Evolutionary conservation across 1,140 invertebrate species (phyloP), one percentile per base, ranked within the genome.

Genomic region (Camponotus vicinus): DNA sequence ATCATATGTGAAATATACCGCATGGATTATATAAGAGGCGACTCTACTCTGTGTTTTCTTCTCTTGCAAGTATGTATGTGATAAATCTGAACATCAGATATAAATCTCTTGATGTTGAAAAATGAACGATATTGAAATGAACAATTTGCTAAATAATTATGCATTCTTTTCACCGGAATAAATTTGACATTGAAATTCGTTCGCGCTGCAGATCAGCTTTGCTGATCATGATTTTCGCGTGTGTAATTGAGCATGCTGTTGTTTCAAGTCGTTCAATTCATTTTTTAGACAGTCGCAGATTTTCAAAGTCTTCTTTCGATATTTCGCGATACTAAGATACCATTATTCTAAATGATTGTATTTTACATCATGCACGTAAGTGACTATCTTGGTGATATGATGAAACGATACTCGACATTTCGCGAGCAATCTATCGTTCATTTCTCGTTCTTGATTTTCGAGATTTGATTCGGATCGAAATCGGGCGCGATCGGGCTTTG

Each of bases 361-460:
- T 77, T 76, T 42, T 21, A 55, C 71, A 15, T 76, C 1, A 63
- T 37, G n/a, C n/a, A 8, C 15, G 27, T 7, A 64, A 63, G 11
- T 45, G 49, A 18, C 21, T 13, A 42, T 27, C 21, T 73, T 64
- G 8, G 8, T 76, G 18, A 77, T 11, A 13, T 49, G 49, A 13
- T 49, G 49, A 11, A 59, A 78, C 27, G 21, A 52, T 27, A 32
- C 5, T 49, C 8, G 45, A 13, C 27, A 32, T 40, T 55, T 55
- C 34, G 21, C 27, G 21, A 52, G 82, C 6, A 21, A 32, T 40
- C 76, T 34, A 27, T 32, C 37, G 11, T 80, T 91, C 89, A 93
- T 73, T 94, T 93, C 40, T 94, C 92, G 61, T 91, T 86, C 75
- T 92, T 92, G 11, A 93, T 88, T 85, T 94, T 94, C 15, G 91